Percentiles rank a stretch among this genome's conserved stretches.
Evolutionary conservation across 2,113 vertebrate species (phyloP).

Genomic region (Cyprinus carpio): DNA sequence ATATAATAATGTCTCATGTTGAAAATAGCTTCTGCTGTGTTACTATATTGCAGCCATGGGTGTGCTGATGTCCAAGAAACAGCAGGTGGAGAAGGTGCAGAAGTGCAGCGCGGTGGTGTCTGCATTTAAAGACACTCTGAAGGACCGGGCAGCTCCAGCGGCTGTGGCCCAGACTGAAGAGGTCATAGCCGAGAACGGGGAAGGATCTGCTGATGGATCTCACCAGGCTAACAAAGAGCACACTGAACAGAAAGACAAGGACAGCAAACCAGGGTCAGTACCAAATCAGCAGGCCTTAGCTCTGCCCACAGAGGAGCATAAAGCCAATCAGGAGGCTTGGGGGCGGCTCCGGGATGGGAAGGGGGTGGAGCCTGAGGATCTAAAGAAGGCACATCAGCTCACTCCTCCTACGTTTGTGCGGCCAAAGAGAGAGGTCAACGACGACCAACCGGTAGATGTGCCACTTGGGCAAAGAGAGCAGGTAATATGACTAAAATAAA

Average conservation of each 20-base stretch:
- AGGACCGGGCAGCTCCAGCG: constrained; percentile 74
- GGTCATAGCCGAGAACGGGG: constrained; percentile 44
- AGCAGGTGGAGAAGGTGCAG: constrained; percentile 97
- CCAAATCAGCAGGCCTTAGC: constrained; percentile 64
- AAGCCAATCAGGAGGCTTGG: constrained; percentile 85
- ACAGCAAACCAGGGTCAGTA: constrained; percentile 58
- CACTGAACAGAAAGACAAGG: constrained; percentile 67
- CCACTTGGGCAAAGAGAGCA: constrained; percentile 83
- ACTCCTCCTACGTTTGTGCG: constrained; percentile 86
- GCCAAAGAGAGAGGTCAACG: constrained; percentile 84
- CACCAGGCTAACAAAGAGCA: constrained; percentile 63
- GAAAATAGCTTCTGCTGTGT: neutral
- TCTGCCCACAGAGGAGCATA: constrained; percentile 72
- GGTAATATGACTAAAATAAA: constrained; percentile 63
- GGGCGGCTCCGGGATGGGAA: constrained; percentile 89
- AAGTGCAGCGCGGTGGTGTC: constrained; percentile 92
- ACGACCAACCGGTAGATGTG: constrained; percentile 84
- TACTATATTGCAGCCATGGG: constrained; percentile 82
- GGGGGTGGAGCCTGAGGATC: constrained; percentile 91
- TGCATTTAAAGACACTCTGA: constrained; percentile 89
- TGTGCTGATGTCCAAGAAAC: constrained; percentile 95
- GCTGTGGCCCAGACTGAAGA: constrained; percentile 72
- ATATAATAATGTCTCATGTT: neutral
- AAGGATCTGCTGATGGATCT: constrained; percentile 61
- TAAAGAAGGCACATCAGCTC: constrained; percentile 84